phyloP scores from a whole-genome alignment of 2,888 invertebrate species.

The Gortyna flavago region DNA sequence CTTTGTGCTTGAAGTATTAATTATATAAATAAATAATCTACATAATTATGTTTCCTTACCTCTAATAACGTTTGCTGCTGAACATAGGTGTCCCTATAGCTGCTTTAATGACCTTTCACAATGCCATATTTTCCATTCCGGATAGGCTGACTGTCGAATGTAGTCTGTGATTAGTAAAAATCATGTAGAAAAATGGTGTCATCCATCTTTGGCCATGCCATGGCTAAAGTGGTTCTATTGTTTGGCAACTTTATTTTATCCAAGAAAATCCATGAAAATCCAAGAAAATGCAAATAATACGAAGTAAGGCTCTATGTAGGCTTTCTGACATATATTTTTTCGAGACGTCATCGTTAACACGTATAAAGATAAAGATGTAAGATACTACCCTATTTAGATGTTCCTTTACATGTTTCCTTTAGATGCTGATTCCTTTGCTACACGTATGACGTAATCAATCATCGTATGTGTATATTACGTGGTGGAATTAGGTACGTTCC shows the following conservation, averaged over 20 bases:
- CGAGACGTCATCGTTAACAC: neutral
- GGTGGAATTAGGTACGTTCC: neutral
- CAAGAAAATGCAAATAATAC: neutral
- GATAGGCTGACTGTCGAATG: neutral
- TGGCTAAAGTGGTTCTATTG: neutral
- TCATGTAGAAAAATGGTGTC: neutral
- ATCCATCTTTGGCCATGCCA: neutral
- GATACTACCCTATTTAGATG: conserved; percentile 25
- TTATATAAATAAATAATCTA: neutral
- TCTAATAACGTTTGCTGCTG: neutral
- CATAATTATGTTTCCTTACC: neutral
- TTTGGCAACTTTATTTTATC: neutral
- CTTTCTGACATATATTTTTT: conserved; percentile 5
- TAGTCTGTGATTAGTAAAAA: neutral
- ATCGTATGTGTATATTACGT: conserved; percentile 3
- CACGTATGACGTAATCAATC: conserved; percentile 24
- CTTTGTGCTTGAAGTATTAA: no score
- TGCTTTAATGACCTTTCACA: neutral
- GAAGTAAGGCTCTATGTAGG: neutral
- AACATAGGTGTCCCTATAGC: neutral
- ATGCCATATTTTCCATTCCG: neutral
- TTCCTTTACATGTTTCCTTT: conserved; percentile 18
- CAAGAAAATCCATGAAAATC: no score
- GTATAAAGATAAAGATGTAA: conserved; percentile 14
- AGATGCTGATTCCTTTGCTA: no score